Base-by-base conservation (phyloP, 1,140 invertebrate species). In the Eurosta solidaginis region DNA sequence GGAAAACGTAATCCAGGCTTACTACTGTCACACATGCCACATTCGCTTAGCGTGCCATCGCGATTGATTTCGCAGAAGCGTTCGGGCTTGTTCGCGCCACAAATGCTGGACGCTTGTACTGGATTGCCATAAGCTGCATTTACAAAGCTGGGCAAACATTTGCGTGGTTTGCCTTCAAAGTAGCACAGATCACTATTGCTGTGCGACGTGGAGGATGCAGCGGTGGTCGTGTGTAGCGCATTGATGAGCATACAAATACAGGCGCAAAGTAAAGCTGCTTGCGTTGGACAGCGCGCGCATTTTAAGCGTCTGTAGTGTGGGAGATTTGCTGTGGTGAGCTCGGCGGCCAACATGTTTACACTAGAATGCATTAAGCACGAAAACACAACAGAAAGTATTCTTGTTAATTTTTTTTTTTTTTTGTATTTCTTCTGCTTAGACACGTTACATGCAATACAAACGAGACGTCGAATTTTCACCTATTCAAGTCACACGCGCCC, bases 81-180 rank as follows among this genome's bases (percentile, higher is more conserved):
- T 25, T 92, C 91, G 12, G 93, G 92, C 0, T 90, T 90, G 59
- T 91, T 90, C 44, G 89, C 89, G 20, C 97, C 98, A 88, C 98
- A 99, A n/a, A 95, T 96, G 82, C 94, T 96, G 1, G 96, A 96
- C 0, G 96, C 96, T 75, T 93, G 91, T 1, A 99, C 95, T 0
- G 92, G 90, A 74, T 94, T 93, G 0, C 95, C 96, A 89, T 97
- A 99, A 10, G 98, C 98, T 10, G 97, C 97, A 88, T 99, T 99
- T 59, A 98, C 97, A 88, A 99, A 99, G 85, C 99, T 97, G 0
- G 98, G 97, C 80, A 98, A 94, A 88, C 97, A 98, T 54, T 95
- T 92, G 2, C 93, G 91, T 0, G 96, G 94, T 47, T 93, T 91
- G 76, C 93, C 92, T 80, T 96, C 95, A 84, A 97, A 96, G 88